phyloP scores from a whole-genome alignment of 2,113 vertebrate genomes.

The Formicarius rufipectus region DNA sequence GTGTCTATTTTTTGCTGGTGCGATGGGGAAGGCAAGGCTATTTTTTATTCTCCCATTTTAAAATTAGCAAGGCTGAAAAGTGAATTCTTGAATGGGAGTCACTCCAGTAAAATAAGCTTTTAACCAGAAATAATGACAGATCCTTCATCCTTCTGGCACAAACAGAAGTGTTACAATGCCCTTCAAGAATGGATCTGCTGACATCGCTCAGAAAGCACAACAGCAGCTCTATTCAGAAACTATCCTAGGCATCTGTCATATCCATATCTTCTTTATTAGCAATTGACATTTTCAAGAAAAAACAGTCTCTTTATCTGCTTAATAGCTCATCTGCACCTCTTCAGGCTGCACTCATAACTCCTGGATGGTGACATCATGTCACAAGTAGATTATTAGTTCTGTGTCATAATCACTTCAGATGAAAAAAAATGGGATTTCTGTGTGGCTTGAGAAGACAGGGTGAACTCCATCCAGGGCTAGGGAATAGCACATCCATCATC shows the following conservation, averaged over 20 bases:
- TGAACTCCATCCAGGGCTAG: not conserved
- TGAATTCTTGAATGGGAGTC: slow-evolving; percentile 57
- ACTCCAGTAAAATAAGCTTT: slow-evolving; percentile 49
- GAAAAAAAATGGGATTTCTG: not conserved
- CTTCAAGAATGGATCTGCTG: slow-evolving; percentile 53
- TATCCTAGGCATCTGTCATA: slow-evolving; percentile 36
- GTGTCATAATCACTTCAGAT: not conserved
- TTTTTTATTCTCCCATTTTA: slow-evolving; percentile 31
- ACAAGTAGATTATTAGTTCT: slow-evolving; percentile 12
- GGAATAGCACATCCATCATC: not conserved
- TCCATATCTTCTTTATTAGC: slow-evolving; percentile 61
- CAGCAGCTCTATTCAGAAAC: slow-evolving; percentile 4
- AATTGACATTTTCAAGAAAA: slow-evolving; percentile 65
- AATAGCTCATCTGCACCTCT: slow-evolving; percentile 52
- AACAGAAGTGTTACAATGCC: slow-evolving; percentile 48
- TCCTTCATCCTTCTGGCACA: slow-evolving; percentile 46
- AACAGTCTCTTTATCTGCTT: slow-evolving; percentile 36
- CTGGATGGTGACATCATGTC: not conserved
- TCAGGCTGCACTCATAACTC: slow-evolving; percentile 45
- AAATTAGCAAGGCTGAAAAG: slow-evolving; percentile 59
- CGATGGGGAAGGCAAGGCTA: not conserved
- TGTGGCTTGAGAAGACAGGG: fast-evolving
- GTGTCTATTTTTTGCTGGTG: not conserved
- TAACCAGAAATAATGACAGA: slow-evolving; percentile 54
- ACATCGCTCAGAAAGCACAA: slow-evolving; percentile 34